Conservation (phyloP, 2,113 vertebrate species). For the Hydrolagus affinis region DNA sequence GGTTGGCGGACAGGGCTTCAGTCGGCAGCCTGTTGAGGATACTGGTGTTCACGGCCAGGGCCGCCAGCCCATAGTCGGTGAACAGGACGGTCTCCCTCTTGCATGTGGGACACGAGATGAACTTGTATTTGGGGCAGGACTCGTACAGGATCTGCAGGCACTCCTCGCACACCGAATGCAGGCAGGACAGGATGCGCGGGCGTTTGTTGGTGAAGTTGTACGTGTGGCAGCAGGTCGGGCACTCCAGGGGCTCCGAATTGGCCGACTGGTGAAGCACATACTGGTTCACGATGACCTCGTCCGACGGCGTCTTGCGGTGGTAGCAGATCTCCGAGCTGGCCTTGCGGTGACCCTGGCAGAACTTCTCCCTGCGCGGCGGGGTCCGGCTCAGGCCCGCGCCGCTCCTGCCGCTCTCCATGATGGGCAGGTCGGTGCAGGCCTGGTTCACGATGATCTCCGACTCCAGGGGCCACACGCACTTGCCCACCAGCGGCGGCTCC, state of each 20-base stretch:
- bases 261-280: constrained; percentile 74
- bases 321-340: constrained; percentile 83
- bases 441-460: constrained; percentile 96
- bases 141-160: constrained; percentile 98
- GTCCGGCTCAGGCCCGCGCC: constrained; percentile 58
- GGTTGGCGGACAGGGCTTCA: constrained; percentile 65
- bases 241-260: constrained; percentile 83
- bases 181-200: constrained; percentile 89
- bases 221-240: constrained; percentile 91
- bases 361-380: constrained; percentile 66
- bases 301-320: constrained; percentile 72
- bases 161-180: constrained; percentile 96
- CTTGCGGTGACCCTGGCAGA: constrained; percentile 76
- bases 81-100: constrained; percentile 94
- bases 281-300: constrained; percentile 93
- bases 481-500: constrained; percentile 65
- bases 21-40: constrained; percentile 88
- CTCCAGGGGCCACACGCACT: constrained; percentile 74
- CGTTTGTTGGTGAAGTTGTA: constrained; percentile 92
- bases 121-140: constrained; percentile 98
- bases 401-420: constrained; percentile 45
- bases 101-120: constrained; percentile 97
- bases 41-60: constrained; percentile 94
- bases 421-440: constrained; percentile 67
- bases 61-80: constrained; percentile 94